Evolutionary conservation across 1,140 invertebrate genomes (phyloP), one percentile per base, ranked within the genome.

Genomic region (Drosophila pachea): DNA sequence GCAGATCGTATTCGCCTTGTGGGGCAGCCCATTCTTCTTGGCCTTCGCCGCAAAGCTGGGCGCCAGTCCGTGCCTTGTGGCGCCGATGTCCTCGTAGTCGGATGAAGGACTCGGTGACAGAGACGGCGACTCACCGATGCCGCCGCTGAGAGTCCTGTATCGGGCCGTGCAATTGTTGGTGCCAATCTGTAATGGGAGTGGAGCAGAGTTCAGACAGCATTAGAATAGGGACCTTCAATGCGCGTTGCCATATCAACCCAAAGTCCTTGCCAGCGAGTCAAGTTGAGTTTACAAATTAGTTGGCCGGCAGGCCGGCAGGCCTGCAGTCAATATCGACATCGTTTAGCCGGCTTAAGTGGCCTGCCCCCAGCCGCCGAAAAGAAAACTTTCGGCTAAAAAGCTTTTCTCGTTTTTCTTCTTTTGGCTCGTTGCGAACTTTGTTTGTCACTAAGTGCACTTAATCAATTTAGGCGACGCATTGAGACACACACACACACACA

Each of bases 91-190:
- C 74, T 89, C 89, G 76, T 89, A 89, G 77, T 89, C 89, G 68
- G 89, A 89, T 65, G 89, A 89, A 2, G 89, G 89, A 56, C 87
- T 89, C 45, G 89, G 89, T 59, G 89, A 89, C 50, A 89, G 66
- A 31, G 89, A 89, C 16, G 89, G 89, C 8, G 89, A 89, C 48
- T 88, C 86, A 45, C 89, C 89, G 47, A 89, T 77, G 43, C 88
- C 89, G 45, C 89, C 89, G 68, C 88, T 89, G 2, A 89, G 66
- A 29, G 89, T 89, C 11, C 88, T 73, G 65, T 89, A 89, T 42
- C 88, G 81, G 36, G 89, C 86, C 55, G 88, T 89, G 73, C 89
- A 89, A 78, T 89, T 89, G 74, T 89, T 89, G 68, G 89, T 89
- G 64, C 88, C 88, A 74, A 89, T 89, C 89, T 89, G 67, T 36